A percentile compares a stretch with the other conserved stretches of the same genome.
Evolutionary conservation across 2,888 invertebrate species (phyloP).

Genomic region (Gandaritis pyraliata): DNA sequence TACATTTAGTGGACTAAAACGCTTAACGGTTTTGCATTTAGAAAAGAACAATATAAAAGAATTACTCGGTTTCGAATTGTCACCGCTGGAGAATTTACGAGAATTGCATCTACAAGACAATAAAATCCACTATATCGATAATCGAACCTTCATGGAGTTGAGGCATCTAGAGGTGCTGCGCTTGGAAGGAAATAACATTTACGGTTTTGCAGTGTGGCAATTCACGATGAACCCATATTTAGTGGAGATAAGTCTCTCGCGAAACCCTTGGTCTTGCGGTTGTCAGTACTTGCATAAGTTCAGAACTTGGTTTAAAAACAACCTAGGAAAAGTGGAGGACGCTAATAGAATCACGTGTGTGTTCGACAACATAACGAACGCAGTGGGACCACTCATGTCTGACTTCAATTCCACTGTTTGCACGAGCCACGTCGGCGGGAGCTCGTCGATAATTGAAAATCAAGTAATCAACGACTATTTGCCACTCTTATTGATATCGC

Average conservation of each 20-base stretch:
- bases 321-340: conserved; percentile 92
- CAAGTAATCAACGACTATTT: conserved; percentile 93
- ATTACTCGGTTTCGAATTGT: conserved; percentile 92
- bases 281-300: conserved; percentile 93
- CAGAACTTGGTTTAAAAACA: conserved; percentile 91
- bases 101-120: conserved; percentile 95
- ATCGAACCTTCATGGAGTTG: conserved; percentile 92
- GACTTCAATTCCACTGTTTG: conserved; percentile 93
- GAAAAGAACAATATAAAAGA: conserved; percentile 93
- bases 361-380: conserved; percentile 89
- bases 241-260: conserved; percentile 92
- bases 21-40: conserved; percentile 91
- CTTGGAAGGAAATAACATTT: conserved; percentile 92
- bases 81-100: conserved; percentile 91
- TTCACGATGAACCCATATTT: conserved; percentile 92
- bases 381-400: conserved; percentile 87
- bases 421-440: conserved; percentile 88
- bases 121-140: conserved; percentile 91
- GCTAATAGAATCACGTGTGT: conserved; percentile 90
- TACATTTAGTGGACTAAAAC: conserved; percentile 94
- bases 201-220: conserved; percentile 94
- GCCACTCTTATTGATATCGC: conserved; percentile 90
- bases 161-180: conserved; percentile 93
- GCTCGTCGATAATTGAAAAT: conserved; percentile 88
- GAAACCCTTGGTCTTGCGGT: conserved; percentile 96